A percentile compares a stretch with the other conserved stretches of the same genome.
Conservation (phyloP, 2,888 invertebrate species). For the Leptodirus hochenwartii region DNA sequence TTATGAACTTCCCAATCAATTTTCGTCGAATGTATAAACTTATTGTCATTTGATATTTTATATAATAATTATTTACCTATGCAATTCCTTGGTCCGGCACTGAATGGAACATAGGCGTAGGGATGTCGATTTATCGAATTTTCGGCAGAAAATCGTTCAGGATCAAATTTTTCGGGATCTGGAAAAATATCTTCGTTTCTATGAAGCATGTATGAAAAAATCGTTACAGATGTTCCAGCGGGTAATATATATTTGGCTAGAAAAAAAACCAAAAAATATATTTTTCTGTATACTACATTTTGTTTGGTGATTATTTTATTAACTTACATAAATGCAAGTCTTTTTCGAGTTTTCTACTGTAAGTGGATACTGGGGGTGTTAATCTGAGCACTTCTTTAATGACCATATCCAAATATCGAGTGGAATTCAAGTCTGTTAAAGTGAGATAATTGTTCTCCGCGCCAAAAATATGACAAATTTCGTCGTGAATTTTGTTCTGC, state of each 20-base stretch:
- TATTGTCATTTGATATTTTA: neutral
- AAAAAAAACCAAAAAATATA: constrained; percentile 2
- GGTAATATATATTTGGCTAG: constrained; percentile 7
- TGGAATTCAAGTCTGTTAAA: constrained; percentile 5
- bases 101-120: constrained; percentile 7
- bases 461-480: constrained; percentile 7
- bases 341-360: constrained; percentile 5
- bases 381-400: constrained; percentile 7
- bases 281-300: neutral
- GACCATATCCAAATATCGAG: constrained; percentile 7
- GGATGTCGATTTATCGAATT: constrained; percentile 6
- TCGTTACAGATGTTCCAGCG: constrained; percentile 6
- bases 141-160: constrained; percentile 7
- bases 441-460: constrained; percentile 2
- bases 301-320: neutral
- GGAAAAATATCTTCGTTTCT: constrained; percentile 5
- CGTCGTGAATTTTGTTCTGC: constrained; percentile 7
- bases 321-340: constrained; percentile 7
- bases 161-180: constrained; percentile 7
- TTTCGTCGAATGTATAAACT: too few relatives aligned
- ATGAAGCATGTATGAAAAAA: constrained; percentile 6
- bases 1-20: neutral
- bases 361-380: constrained; percentile 3
- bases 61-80: constrained; percentile 6
- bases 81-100: constrained; percentile 8